Evolutionary conservation across 2,113 vertebrate species (phyloP).

Genomic region (Harpagus bidentatus): DNA sequence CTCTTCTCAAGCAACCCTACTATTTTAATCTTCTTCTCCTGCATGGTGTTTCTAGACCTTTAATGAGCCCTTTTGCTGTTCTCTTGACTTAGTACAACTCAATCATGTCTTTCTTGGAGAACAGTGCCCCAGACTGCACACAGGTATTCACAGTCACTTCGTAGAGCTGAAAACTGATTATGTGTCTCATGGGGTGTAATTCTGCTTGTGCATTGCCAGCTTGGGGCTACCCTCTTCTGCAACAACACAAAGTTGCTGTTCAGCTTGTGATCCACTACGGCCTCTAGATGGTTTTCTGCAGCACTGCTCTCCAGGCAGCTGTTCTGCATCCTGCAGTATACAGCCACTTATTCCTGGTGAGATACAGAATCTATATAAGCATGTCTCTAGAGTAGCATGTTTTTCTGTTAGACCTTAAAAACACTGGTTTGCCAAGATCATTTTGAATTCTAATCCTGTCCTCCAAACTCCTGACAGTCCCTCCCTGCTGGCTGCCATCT

Average conservation of each 20-base stretch:
- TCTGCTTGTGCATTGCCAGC: background rate
- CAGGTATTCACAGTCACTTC: background rate
- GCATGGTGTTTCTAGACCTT: background rate
- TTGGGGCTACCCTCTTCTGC: background rate
- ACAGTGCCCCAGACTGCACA: too few species aligned
- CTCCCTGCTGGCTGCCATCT: conserved; percentile 64
- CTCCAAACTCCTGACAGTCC: conserved; percentile 55
- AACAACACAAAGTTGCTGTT: background rate
- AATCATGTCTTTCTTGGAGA: background rate
- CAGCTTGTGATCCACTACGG: background rate
- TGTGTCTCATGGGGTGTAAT: background rate
- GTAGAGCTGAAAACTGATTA: background rate
- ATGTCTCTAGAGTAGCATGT: background rate
- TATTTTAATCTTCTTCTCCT: background rate
- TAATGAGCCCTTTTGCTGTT: background rate
- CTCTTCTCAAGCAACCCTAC: background rate
- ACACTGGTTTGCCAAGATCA: background rate
- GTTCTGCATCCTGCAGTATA: background rate
- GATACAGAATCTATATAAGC: background rate
- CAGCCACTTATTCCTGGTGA: background rate
- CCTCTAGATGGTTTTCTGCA: background rate
- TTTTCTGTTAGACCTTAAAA: conserved; percentile 23
- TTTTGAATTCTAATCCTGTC: conserved; percentile 47
- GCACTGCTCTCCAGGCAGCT: background rate
- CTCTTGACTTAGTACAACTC: background rate